Conservation (phyloP, 2,113 vertebrate species). For the Oriolus oriolus region DNA sequence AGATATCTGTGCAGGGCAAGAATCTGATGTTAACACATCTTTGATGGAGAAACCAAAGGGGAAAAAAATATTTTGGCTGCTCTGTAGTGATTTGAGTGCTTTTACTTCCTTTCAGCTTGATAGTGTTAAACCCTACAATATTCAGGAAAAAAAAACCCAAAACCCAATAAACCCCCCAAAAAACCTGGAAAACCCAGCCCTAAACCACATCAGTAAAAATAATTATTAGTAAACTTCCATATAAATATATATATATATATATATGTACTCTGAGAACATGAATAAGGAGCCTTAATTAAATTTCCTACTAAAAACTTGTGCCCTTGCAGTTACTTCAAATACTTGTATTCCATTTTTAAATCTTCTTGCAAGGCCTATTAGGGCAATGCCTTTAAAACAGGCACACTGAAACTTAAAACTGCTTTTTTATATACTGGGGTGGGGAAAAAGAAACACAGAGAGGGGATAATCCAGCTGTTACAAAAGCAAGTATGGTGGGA, state of each 20-base stretch:
- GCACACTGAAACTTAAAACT: background rate
- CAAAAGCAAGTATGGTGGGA: accelerated
- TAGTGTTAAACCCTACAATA: background rate
- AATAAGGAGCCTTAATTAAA: background rate
- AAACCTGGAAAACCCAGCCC: background rate
- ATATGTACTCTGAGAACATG: background rate
- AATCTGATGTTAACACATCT: background rate
- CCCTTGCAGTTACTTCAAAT: background rate
- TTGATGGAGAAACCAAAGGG: background rate
- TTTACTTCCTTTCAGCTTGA: background rate
- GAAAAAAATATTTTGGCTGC: background rate
- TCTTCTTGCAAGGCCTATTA: background rate
- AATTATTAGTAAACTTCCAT: background rate
- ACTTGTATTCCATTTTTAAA: background rate
- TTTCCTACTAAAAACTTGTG: background rate
- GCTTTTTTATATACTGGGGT: background rate
- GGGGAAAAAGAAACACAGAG: background rate
- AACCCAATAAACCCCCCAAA: no score
- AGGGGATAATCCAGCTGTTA: background rate
- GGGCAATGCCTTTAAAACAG: background rate
- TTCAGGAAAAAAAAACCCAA: background rate
- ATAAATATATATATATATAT: no score
- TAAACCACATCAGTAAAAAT: background rate
- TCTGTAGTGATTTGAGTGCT: background rate
- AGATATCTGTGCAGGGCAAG: background rate